Base-by-base conservation (phyloP, 2,113 vertebrate species). In the Odontesthes bonariensis region DNA sequence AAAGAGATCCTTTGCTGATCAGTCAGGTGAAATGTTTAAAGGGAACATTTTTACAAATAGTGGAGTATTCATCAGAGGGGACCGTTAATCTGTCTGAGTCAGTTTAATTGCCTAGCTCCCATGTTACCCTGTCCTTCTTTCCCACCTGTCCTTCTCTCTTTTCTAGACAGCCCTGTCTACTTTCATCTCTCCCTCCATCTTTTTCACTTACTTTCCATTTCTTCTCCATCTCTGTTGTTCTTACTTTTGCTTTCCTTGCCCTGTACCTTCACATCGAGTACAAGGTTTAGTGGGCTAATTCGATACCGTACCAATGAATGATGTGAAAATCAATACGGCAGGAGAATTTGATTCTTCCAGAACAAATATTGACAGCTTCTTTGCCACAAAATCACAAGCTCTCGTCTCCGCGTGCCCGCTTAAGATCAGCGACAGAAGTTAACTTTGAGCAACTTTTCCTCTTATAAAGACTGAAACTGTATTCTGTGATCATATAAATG, bases 41-140 rank as follows among this genome's bases (percentile, higher is more conserved):
- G 2, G 59, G 32, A 31, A 7, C n/a, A 40, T 61, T 75, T 67
- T 69, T 49, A 71, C 40, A 23, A 68, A 81, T 55, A 78, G 54
- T 58, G 40, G 56, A 17, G 47, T 71, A 74, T 82, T 88, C 57
- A 84, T 53, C 47, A 59, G 53, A 47, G 27, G 3, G 27, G 27
- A 27, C 27, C 51, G 46, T 54, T 35, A 23, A 54, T 53, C 69
- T 46, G 69, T 76, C 52, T 74, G 53, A 58, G 32, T 73, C 40
- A 63, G 5, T 75, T 49, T 69, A 46, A 23, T 53, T 38, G 8
- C 53, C 64, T 58, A 72, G 65, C 27, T 38, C 55, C 49, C 7
- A 22, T 27, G 65, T 42, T 62, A 23, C 27, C 31, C 9, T 46
- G 22, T 10, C 42, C 10, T 64, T 10, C 8, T 4, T 55, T 1